These are phyloP conservation scores for Cosmopolites sordidus DNA, from an alignment of 2,888 invertebrate species.

Conservation along the genomic window DNA sequence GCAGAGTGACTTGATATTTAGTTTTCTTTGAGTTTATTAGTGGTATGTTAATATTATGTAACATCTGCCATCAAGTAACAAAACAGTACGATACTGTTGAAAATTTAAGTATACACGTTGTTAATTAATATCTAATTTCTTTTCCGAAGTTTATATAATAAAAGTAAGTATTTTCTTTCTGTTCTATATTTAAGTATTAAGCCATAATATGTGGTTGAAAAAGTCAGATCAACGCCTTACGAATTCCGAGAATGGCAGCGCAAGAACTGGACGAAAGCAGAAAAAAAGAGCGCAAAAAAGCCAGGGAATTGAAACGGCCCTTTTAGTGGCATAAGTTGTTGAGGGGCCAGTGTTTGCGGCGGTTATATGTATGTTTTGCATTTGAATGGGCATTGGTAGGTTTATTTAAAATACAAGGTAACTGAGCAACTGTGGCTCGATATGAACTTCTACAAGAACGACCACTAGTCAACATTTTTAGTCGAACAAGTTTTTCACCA, in stretches of 20 bases:
- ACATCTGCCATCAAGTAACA: too few relatives aligned
- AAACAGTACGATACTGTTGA: too few relatives aligned
- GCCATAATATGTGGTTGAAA: too few relatives aligned
- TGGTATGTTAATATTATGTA: too few relatives aligned
- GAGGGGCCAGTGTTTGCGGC: slow-evolving; percentile 17
- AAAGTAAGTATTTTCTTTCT: too few relatives aligned
- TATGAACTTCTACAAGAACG: slow-evolving; percentile 22
- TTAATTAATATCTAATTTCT: too few relatives aligned
- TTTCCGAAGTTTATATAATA: too few relatives aligned
- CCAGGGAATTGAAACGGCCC: slow-evolving; percentile 8
- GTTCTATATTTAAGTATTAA: too few relatives aligned
- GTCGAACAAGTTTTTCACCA: slow-evolving; percentile 10
- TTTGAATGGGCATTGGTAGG: slow-evolving; percentile 21
- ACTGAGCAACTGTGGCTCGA: slow-evolving; percentile 31
- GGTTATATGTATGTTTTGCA: slow-evolving; percentile 21
- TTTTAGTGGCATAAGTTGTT: slow-evolving; percentile 20
- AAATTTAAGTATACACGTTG: too few relatives aligned
- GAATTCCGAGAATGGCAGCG: background rate
- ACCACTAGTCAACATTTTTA: slow-evolving; percentile 15
- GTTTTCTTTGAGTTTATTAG: too few relatives aligned
- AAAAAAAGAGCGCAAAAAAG: slow-evolving; percentile 1
- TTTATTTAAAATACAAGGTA: slow-evolving; percentile 33
- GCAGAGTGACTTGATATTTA: too few relatives aligned
- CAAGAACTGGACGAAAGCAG: slow-evolving; percentile 4
- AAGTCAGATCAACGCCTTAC: background rate